phyloP scores from a whole-genome alignment of 2,797 vertebrate species.

The Helicolenus hilgendorfi region DNA sequence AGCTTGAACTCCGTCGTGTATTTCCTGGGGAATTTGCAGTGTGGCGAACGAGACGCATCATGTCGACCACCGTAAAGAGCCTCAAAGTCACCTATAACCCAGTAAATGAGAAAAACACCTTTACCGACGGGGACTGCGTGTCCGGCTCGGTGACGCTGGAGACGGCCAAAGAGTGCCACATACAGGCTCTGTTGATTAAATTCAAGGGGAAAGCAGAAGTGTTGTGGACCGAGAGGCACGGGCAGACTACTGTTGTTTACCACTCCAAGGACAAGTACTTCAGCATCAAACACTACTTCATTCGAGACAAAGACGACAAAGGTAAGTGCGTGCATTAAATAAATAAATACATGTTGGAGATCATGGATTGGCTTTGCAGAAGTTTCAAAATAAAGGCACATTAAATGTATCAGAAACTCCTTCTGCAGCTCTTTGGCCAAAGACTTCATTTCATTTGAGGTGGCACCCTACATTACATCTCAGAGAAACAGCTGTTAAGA shows the following conservation, averaged over 20 bases:
- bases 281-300: constrained; percentile 70
- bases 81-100: constrained; percentile 72
- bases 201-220: constrained; percentile 85
- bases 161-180: constrained; percentile 70
- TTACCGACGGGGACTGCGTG: constrained; percentile 78
- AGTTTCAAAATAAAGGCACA: background rate
- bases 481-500: too few relatives aligned
- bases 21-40: rapidly evolving
- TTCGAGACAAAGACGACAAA: constrained; percentile 1
- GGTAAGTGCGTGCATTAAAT: constrained; percentile 33
- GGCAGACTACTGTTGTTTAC: constrained; percentile 42
- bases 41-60: background rate
- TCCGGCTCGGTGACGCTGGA: constrained; percentile 77
- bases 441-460: too few relatives aligned
- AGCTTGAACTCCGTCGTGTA: too few relatives aligned
- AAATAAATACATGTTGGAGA: background rate
- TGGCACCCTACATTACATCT: too few relatives aligned
- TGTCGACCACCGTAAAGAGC: constrained; percentile 76
- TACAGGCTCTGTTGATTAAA: constrained; percentile 68
- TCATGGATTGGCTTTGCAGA: background rate
- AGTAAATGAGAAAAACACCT: constrained; percentile 61
- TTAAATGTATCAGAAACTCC: background rate
- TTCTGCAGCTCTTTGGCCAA: background rate
- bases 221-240: constrained; percentile 67
- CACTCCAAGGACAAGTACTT: constrained; percentile 85